Evolutionary conservation across 2,113 vertebrate species (phyloP).

Genomic region (Malurus elegans): DNA sequence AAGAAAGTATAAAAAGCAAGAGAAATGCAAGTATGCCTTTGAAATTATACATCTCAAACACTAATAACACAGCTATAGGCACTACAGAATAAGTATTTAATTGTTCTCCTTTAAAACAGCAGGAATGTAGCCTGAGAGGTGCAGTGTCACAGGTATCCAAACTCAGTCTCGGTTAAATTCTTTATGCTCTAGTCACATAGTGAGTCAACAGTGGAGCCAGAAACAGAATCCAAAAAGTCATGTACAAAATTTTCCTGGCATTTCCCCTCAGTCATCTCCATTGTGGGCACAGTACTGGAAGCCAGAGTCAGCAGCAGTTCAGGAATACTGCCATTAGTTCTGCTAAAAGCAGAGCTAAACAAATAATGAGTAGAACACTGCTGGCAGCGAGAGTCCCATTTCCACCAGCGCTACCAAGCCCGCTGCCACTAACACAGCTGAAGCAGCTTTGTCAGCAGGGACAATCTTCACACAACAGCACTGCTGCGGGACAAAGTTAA

Average conservation of each 20-base stretch:
- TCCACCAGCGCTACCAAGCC: background rate
- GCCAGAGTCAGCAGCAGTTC: conserved; percentile 35
- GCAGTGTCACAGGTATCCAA: background rate
- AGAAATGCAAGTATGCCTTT: background rate
- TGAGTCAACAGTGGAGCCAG: conserved; percentile 26
- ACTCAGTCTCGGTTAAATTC: background rate
- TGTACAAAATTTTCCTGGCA: conserved; percentile 38
- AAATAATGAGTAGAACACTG: fast-evolving
- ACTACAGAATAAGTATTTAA: background rate
- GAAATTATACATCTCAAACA: background rate
- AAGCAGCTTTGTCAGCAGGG: background rate
- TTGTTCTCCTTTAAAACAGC: background rate
- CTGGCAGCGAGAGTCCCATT: background rate
- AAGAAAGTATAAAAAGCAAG: background rate
- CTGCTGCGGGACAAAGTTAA: background rate
- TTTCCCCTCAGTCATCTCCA: conserved; percentile 41
- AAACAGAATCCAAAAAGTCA: conserved; percentile 54
- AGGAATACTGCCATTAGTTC: conserved; percentile 12
- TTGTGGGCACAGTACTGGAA: background rate
- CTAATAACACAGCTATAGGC: background rate
- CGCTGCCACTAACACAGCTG: fast-evolving
- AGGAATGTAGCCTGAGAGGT: background rate
- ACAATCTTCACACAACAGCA: fast-evolving
- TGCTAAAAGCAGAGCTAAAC: background rate
- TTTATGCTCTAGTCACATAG: background rate